Base-by-base conservation (phyloP, 64 coral and sea anemone species). In the Hydrozoanthus tunicans region DNA sequence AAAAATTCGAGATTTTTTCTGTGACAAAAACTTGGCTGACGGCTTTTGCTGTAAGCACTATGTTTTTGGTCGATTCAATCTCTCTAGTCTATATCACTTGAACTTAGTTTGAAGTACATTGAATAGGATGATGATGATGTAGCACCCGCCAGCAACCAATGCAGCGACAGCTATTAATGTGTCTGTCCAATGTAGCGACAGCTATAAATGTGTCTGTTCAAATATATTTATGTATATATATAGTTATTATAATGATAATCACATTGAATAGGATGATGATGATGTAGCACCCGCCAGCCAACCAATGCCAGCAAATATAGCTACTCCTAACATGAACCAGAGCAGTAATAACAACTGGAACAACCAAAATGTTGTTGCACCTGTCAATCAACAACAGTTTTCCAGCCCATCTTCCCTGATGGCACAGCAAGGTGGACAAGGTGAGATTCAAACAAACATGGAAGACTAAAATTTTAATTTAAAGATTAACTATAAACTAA, bases 241-340 rank as follows among this genome's bases (percentile, higher is more conserved):
- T 43, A 43, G 32, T 43, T 43, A 43, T 2, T 43, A 43, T 9
- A 6, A 43, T 13, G 17, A 66, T 4, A 66, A 66, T 66, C 12
- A 51, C 54, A 54, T 13, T 55, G 67, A 69, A 58, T 54, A 86
- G n/a, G 83, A 86, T 73, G 81, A 76, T 82, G 82, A 77, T 80
- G 65, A 66, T 20, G 4, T 78, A 74, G 54, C 77, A 77, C 73
- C 70, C 12, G 75, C 91, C 57, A 56, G 65, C 58, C 92, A 93
- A 51, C 85, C 92, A n/a, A 64, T 93, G 56, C 77, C 85, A 64
- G 67, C 83, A 12, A 93, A 90, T 82, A 57, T 70, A 27, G 78
- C 68, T 24, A 65, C 92, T 81, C 75, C 92, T 15, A 73, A 6
- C 73, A 86, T 86, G 83, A 59, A 32, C 3, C 69, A 74, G 24